Percentiles rank a stretch among this genome's conserved stretches.
phyloP scores from a whole-genome alignment of 2,113 vertebrate genomes.

The Agapornis roseicollis region DNA sequence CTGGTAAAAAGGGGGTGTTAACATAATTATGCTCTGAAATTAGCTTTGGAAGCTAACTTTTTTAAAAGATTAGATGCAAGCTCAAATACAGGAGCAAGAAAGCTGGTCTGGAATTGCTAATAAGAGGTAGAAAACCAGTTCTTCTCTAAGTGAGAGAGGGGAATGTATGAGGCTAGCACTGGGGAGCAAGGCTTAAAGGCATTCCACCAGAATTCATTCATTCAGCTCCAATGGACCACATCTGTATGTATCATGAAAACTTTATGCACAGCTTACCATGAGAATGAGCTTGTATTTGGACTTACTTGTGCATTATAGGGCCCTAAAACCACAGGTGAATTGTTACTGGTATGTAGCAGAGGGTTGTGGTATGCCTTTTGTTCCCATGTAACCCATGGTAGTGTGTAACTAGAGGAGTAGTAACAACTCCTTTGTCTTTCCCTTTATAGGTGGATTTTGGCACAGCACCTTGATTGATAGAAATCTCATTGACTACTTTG shows the following conservation, averaged over 20 bases:
- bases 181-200: neutral
- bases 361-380: neutral
- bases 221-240: neutral
- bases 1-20: neutral
- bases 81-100: neutral
- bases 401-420: neutral
- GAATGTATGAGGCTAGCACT: neutral
- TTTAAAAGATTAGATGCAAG: neutral
- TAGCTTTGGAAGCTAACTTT: neutral
- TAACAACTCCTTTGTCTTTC: neutral
- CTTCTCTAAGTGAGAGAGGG: neutral
- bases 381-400: fast-evolving
- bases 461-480: conserved; percentile 91
- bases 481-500: conserved; percentile 93
- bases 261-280: neutral
- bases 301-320: neutral
- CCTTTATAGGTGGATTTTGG: conserved; percentile 88
- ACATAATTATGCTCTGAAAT: neutral
- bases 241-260: neutral
- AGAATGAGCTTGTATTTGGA: neutral
- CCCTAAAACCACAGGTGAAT: neutral
- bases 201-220: neutral
- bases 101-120: neutral
- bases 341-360: neutral
- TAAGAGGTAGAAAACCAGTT: neutral